These are phyloP conservation scores for Aurelia sp. DNA, from an alignment of 30 jellyfish, hydroid and myxozoan species.

Conservation along the genomic window DNA sequence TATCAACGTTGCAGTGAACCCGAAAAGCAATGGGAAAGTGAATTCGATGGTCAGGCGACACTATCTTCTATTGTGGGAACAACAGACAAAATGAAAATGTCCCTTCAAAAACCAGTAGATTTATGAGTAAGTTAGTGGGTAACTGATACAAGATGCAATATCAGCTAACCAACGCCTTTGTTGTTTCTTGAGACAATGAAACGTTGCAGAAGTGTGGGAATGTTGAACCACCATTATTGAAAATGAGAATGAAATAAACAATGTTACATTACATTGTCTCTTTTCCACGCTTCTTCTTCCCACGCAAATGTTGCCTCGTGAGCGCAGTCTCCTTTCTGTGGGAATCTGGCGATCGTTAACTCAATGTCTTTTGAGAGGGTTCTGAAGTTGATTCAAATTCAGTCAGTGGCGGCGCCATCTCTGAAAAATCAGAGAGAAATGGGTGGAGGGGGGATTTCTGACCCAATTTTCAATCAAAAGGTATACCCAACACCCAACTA, in stretches of 20 bases:
- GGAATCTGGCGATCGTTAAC: no score
- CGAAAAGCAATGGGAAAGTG: not conserved
- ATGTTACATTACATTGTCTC: not conserved
- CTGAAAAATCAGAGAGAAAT: no score
- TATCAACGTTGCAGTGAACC: constrained; percentile 8
- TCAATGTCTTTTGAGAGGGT: no score
- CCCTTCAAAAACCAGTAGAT: not conserved
- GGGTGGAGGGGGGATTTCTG: no score
- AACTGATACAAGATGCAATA: not conserved
- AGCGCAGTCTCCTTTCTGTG: no score
- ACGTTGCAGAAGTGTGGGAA: constrained; percentile 1
- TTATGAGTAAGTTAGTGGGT: not conserved
- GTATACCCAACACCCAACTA: no score
- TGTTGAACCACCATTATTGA: not conserved
- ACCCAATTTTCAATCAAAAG: no score
- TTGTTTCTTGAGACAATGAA: not conserved
- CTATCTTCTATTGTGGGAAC: not conserved
- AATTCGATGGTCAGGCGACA: no score
- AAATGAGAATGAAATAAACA: not conserved
- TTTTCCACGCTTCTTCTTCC: not conserved
- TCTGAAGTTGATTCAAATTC: no score
- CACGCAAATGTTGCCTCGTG: no score
- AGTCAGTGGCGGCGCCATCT: no score
- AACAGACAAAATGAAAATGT: not conserved
- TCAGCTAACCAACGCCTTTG: not conserved